These are phyloP conservation scores for Ephydatia muelleri DNA, from an alignment of 37 sponge, comb jelly and placozoan species.

Conservation along the genomic window DNA sequence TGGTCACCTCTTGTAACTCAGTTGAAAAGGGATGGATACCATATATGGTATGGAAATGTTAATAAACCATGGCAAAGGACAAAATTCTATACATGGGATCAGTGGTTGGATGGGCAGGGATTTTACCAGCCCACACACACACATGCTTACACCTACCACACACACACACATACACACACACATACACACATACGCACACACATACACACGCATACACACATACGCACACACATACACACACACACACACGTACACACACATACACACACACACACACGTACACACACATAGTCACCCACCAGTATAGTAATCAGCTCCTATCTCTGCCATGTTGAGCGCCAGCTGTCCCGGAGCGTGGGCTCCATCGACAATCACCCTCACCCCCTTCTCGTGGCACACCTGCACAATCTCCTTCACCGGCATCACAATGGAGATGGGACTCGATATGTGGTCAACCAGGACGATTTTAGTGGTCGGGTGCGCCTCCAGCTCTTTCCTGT, in stretches of 20 bases:
- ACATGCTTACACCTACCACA: conserved; percentile 9
- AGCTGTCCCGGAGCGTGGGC: conserved; percentile 78
- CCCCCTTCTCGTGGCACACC: conserved; percentile 35
- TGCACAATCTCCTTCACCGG: conserved; percentile 59
- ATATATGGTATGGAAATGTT: no score
- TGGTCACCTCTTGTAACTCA: no score
- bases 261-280: conserved; percentile 17
- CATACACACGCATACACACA: conserved; percentile 26
- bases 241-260: conserved; percentile 20
- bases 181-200: conserved; percentile 6
- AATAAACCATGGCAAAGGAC: no score
- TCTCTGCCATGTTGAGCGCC: conserved; percentile 33
- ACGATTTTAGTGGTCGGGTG: conserved; percentile 37
- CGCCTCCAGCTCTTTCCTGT: conserved; percentile 20
- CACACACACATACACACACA: conserved; percentile 14
- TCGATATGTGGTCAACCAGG: conserved; percentile 70
- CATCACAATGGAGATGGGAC: conserved; percentile 48
- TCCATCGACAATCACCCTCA: conserved; percentile 64
- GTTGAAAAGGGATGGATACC: no score
- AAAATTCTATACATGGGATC: no score
- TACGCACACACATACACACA: conserved; percentile 34
- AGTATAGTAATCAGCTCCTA: conserved; percentile 54
- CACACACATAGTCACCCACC: conserved; percentile 32
- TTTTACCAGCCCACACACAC: no score
- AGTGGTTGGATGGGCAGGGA: no score